Evolutionary conservation across 35 echinoderm and acorn worm species (phyloP).

Genomic region (Strongylocentrotus purpuratus): DNA sequence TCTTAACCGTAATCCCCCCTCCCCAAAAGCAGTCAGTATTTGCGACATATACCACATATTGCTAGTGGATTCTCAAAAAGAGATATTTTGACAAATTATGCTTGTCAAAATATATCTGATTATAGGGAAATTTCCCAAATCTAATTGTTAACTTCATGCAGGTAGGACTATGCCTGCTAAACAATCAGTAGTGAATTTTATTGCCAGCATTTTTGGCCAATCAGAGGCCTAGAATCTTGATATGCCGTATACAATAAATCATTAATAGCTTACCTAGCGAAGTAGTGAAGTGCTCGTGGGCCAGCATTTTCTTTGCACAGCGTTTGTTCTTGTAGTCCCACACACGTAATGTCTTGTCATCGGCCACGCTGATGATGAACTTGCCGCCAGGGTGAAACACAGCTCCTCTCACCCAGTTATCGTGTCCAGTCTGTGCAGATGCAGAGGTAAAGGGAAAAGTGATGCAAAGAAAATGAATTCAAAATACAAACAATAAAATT

Average conservation of each 20-base stretch:
- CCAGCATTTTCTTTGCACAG: constrained; percentile 83
- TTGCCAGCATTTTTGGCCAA: too few relatives aligned
- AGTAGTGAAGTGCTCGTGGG: constrained; percentile 94
- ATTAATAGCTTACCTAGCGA: constrained; percentile 94
- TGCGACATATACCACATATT: too few relatives aligned
- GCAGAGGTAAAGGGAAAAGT: neutral
- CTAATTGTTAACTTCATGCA: neutral
- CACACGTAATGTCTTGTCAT: constrained; percentile 92
- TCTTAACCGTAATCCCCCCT: too few relatives aligned
- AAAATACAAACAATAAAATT: too few relatives aligned
- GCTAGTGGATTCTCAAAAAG: too few relatives aligned
- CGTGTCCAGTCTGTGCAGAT: constrained; percentile 77
- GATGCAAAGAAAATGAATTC: neutral
- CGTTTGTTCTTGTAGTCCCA: constrained; percentile 99
- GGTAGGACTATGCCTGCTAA: too few relatives aligned
- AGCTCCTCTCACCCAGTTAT: constrained; percentile 98
- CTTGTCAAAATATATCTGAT: too few relatives aligned
- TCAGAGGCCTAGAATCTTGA: too few relatives aligned
- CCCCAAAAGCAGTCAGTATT: too few relatives aligned
- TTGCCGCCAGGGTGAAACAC: constrained; percentile 94
- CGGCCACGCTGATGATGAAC: constrained; percentile 94
- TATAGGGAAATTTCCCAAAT: neutral
- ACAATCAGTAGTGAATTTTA: too few relatives aligned
- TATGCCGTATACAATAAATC: too few relatives aligned
- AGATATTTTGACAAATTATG: too few relatives aligned